These are phyloP conservation scores for Drosophila neonasuta DNA, from an alignment of 2,888 invertebrate genomes.

Conservation along the genomic window DNA sequence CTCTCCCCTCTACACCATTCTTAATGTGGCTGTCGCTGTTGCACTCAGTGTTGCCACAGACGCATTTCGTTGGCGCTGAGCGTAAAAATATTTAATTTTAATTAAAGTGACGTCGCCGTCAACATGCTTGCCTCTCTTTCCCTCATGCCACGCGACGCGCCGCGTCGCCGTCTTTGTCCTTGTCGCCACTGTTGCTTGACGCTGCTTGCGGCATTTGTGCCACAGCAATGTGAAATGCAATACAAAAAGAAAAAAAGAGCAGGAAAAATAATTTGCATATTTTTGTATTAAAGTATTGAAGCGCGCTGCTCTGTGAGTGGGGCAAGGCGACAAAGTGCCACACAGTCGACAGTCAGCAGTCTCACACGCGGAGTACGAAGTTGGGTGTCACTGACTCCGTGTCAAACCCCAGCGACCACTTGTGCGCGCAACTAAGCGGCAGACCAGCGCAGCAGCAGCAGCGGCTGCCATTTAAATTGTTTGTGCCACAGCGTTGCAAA, in stretches of 20 bases:
- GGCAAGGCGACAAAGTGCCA: slow-evolving; percentile 48
- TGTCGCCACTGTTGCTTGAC: slow-evolving; percentile 4
- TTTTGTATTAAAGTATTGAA: slow-evolving; percentile 70
- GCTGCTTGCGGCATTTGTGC: slow-evolving; percentile 37
- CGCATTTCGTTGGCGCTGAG: slow-evolving; percentile 35
- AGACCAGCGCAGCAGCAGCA: slow-evolving; percentile 40
- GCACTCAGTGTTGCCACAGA: slow-evolving; percentile 10
- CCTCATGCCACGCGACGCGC: background rate
- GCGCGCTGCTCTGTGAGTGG: slow-evolving; percentile 52
- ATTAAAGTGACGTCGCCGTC: slow-evolving; percentile 57
- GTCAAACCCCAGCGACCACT: slow-evolving; percentile 67
- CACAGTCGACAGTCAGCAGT: slow-evolving; percentile 7
- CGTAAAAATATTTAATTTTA: slow-evolving; percentile 68
- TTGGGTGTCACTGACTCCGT: slow-evolving; percentile 38
- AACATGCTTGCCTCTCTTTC: slow-evolving; percentile 5
- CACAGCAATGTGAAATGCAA: slow-evolving; percentile 32
- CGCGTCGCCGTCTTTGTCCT: slow-evolving; percentile 8
- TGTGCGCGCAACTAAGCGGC: slow-evolving; percentile 70
- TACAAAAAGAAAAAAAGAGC: slow-evolving; percentile 8
- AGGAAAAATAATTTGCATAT: slow-evolving; percentile 62
- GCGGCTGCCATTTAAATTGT: slow-evolving; percentile 65
- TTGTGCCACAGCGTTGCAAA: slow-evolving; percentile 51
- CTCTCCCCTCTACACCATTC: background rate
- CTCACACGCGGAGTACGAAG: slow-evolving; percentile 24
- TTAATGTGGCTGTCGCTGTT: background rate